Evolutionary conservation across 2,797 vertebrate species (phyloP).

Genomic region (Enteromius paludinosus): DNA sequence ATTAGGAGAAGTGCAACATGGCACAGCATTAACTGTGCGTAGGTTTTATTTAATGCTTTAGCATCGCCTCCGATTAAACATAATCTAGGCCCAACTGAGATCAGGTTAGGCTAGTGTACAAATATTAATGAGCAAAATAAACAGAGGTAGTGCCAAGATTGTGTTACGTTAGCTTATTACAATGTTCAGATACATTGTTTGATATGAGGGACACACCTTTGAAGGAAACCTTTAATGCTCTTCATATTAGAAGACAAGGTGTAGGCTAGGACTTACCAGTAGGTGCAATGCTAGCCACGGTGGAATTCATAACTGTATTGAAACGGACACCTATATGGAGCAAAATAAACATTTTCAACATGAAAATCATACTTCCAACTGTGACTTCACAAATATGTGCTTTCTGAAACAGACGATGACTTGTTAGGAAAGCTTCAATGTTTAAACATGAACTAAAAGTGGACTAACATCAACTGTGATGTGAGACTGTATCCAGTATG

Average conservation of each 20-base stretch:
- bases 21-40: not conserved
- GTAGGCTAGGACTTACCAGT: conserved; percentile 18
- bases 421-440: not conserved
- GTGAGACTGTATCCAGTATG: not conserved
- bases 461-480: not conserved
- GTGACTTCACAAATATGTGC: not conserved
- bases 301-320: not conserved
- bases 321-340: conserved; percentile 20
- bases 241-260: not conserved
- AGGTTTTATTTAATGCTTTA: not conserved
- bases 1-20: conserved; percentile 61
- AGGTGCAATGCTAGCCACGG: not conserved
- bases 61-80: not conserved
- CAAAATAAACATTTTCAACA: conserved; percentile 20
- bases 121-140: not conserved
- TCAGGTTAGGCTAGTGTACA: not conserved
- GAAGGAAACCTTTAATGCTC: not conserved
- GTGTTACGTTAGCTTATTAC: not conserved
- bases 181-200: conserved; percentile 1
- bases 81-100: not conserved
- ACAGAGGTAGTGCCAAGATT: not conserved
- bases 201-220: not conserved
- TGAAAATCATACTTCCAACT: not conserved
- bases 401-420: not conserved
- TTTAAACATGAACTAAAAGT: conserved; percentile 13